A percentile compares a stretch with the other conserved stretches of the same genome.
phyloP scores from a whole-genome alignment of 2,888 invertebrate genomes.

The Acleris cristana region DNA sequence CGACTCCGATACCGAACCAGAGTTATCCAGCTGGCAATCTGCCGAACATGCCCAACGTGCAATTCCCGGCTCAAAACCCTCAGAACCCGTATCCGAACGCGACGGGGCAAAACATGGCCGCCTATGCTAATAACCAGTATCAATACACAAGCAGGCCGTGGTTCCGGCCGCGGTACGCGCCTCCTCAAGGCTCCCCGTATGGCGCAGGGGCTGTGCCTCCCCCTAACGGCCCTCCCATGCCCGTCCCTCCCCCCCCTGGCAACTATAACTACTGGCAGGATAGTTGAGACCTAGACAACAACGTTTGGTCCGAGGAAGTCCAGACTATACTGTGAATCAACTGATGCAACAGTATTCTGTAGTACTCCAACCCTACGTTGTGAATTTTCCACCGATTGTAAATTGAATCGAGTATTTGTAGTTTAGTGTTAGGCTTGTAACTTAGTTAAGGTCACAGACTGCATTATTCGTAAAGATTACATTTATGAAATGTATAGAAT shows the following conservation, averaged over 20 bases:
- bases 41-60: constrained; percentile 66
- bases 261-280: constrained; percentile 80
- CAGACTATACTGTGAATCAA: constrained; percentile 24
- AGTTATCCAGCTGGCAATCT: constrained; percentile 60
- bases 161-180: constrained; percentile 74
- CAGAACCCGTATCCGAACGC: constrained; percentile 77
- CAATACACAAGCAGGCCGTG: constrained; percentile 76
- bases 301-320: constrained; percentile 43
- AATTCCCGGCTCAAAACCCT: constrained; percentile 60
- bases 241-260: constrained; percentile 70
- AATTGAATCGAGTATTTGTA: constrained; percentile 16
- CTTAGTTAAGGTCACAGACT: constrained; percentile 55
- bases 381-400: constrained; percentile 27
- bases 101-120: constrained; percentile 77
- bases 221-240: constrained; percentile 64
- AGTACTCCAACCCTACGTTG: constrained; percentile 18
- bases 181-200: constrained; percentile 75
- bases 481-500: constrained; percentile 73
- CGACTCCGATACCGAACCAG: constrained; percentile 71
- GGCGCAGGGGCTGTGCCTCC: constrained; percentile 60
- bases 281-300: constrained; percentile 69
- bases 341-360: not conserved
- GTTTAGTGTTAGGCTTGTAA: constrained; percentile 16
- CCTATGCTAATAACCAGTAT: constrained; percentile 76
- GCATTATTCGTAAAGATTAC: constrained; percentile 58